Percentiles rank a stretch among this genome's conserved stretches.
These are phyloP conservation scores for Lepidurus couesii DNA, from an alignment of 1,140 invertebrate species.

Conservation along the genomic window DNA sequence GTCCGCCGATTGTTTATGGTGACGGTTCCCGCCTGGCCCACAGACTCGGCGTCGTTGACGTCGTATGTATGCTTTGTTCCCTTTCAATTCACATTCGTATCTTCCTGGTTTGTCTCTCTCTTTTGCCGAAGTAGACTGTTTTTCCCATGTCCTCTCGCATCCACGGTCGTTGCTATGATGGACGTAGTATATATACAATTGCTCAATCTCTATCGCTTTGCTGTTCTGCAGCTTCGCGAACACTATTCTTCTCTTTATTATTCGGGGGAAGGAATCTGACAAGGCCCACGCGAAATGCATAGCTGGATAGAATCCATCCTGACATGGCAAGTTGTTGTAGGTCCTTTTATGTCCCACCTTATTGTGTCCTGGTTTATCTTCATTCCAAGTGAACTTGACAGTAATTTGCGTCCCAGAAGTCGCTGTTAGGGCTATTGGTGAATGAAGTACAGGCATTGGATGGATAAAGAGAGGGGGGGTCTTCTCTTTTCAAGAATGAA, in stretches of 20 bases:
- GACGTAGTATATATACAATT: not conserved
- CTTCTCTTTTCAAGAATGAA: too few species aligned
- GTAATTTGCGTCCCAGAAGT: not conserved
- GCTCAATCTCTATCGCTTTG: not conserved
- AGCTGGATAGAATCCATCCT: not conserved
- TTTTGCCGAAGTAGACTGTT: not conserved
- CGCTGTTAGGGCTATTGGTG: too few species aligned
- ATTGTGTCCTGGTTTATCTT: not conserved
- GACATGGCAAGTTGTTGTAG: not conserved
- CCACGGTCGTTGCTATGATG: not conserved
- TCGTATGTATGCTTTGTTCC: not conserved
- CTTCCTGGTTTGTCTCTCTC: not conserved
- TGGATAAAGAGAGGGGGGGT: too few species aligned
- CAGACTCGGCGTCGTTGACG: slow-evolving; percentile 1
- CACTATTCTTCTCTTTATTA: not conserved
- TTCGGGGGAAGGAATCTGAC: not conserved
- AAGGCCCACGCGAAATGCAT: not conserved
- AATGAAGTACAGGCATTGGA: too few species aligned
- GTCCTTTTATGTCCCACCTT: not conserved
- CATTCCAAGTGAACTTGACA: not conserved
- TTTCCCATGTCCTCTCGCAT: not conserved
- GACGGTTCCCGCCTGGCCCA: slow-evolving; percentile 10
- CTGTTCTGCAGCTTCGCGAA: not conserved
- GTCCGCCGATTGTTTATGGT: not conserved
- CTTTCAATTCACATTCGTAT: not conserved